These are phyloP conservation scores for Cephalopterus ornatus DNA, from an alignment of 2,113 vertebrate genomes.

Conservation along the genomic window DNA sequence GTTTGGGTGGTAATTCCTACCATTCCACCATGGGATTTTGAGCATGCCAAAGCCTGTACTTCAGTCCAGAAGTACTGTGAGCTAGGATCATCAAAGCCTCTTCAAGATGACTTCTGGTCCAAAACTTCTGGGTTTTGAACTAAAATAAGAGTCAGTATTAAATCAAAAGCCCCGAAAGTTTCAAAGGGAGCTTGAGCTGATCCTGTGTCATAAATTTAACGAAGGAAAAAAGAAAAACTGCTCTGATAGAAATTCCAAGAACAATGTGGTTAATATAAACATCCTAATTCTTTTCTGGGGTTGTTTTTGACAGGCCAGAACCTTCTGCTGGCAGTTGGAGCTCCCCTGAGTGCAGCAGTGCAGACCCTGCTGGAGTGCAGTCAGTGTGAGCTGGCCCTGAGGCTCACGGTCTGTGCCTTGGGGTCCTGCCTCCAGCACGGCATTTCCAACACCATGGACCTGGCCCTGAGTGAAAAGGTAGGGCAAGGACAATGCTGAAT, in stretches of 20 bases:
- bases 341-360: conserved; percentile 77
- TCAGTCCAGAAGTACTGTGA: not conserved
- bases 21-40: not conserved
- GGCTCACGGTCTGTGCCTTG: conserved; percentile 76
- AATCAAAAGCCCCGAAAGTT: not conserved
- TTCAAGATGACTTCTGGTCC: not conserved
- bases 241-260: not conserved
- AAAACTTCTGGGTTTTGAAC: not conserved
- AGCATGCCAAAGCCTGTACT: not conserved
- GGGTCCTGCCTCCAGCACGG: conserved; percentile 85
- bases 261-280: not conserved
- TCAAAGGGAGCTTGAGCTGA: not conserved
- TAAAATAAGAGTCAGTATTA: not conserved
- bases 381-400: conserved; percentile 86
- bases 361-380: conserved; percentile 90
- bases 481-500: not conserved
- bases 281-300: not conserved
- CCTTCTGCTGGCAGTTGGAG: conserved; percentile 70
- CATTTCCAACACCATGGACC: conserved; percentile 80
- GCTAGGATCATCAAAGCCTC: not conserved
- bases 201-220: not conserved
- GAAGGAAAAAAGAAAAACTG: not conserved
- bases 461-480: conserved; percentile 75
- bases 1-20: not conserved
- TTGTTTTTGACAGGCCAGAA: conserved; percentile 69